Conservation (phyloP, 2,113 vertebrate genomes). For the Gobius niger region DNA sequence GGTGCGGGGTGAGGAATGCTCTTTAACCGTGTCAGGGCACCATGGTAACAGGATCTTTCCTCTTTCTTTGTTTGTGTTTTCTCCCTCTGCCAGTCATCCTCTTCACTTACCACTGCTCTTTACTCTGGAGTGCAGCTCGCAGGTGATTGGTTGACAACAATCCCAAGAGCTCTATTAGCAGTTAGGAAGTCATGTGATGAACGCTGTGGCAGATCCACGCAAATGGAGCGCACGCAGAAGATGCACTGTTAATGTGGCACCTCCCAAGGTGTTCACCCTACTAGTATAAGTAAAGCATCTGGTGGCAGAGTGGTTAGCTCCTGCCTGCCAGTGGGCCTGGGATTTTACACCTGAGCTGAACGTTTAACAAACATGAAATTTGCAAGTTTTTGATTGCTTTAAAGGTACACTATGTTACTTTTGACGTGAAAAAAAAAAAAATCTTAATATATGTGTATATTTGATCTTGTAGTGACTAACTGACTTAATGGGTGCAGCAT, state of each 20-base stretch:
- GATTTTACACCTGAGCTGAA: too few species aligned
- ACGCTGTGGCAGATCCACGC: constrained; percentile 31
- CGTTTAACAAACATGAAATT: too few species aligned
- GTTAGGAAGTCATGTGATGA: constrained; percentile 44
- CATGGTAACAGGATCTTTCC: constrained; percentile 66
- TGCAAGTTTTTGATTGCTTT: too few species aligned
- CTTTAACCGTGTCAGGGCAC: constrained; percentile 62
- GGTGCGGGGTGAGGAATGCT: constrained; percentile 33
- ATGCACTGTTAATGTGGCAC: constrained; percentile 31
- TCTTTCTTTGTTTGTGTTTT: constrained; percentile 37
- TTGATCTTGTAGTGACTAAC: too few species aligned
- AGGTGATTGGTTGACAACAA: constrained; percentile 56
- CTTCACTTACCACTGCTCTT: constrained; percentile 51
- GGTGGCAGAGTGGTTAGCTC: neutral
- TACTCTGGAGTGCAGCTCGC: constrained; percentile 41
- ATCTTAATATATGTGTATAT: too few species aligned
- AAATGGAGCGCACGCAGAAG: constrained; percentile 34
- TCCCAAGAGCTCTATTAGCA: constrained; percentile 69
- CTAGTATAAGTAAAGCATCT: neutral
- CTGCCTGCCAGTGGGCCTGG: neutral
- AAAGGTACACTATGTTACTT: too few species aligned
- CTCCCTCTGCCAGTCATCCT: constrained; percentile 21
- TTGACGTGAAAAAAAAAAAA: too few species aligned
- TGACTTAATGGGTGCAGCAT: too few species aligned
- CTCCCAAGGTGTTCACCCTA: neutral